phyloP scores from a whole-genome alignment of 2,888 invertebrate genomes.

The Drosophila pullipes region DNA sequence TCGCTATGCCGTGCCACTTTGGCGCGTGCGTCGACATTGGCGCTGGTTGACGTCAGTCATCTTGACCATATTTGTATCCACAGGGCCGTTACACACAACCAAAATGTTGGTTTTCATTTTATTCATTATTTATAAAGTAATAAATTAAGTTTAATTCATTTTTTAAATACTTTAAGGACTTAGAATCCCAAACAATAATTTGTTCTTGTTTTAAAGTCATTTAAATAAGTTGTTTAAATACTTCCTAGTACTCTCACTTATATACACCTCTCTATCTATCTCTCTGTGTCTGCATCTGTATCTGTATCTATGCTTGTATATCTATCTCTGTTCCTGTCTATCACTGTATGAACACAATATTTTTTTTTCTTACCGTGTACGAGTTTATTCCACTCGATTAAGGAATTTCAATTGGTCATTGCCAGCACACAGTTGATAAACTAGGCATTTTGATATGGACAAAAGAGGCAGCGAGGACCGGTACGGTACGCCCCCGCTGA shows the following conservation, averaged over 20 bases:
- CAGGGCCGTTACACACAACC: slow-evolving; percentile 26
- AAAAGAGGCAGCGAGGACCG: slow-evolving; percentile 5
- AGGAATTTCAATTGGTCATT: slow-evolving; percentile 70
- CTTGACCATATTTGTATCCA: slow-evolving; percentile 36
- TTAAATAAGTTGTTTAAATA: neutral
- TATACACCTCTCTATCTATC: neutral
- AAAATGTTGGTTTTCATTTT: no score
- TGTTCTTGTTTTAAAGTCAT: neutral
- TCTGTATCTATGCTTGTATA: neutral
- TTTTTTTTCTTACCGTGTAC: slow-evolving; percentile 4
- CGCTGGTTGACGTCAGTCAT: slow-evolving; percentile 14
- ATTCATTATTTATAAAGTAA: neutral
- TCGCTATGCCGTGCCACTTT: slow-evolving; percentile 47
- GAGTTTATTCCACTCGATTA: slow-evolving; percentile 70
- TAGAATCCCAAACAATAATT: neutral
- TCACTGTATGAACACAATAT: neutral
- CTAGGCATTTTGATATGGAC: slow-evolving; percentile 8
- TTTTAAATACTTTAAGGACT: neutral
- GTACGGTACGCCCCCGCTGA: slow-evolving; percentile 63
- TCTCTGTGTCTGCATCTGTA: no score
- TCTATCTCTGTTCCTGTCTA: neutral
- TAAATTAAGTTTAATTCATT: neutral
- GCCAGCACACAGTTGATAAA: slow-evolving; percentile 35
- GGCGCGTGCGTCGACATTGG: slow-evolving; percentile 69
- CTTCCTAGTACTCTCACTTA: neutral